Percentiles rank a stretch among this genome's conserved stretches.
Conservation (phyloP, 2,888 invertebrate genomes). For the Sesamia inferens region DNA sequence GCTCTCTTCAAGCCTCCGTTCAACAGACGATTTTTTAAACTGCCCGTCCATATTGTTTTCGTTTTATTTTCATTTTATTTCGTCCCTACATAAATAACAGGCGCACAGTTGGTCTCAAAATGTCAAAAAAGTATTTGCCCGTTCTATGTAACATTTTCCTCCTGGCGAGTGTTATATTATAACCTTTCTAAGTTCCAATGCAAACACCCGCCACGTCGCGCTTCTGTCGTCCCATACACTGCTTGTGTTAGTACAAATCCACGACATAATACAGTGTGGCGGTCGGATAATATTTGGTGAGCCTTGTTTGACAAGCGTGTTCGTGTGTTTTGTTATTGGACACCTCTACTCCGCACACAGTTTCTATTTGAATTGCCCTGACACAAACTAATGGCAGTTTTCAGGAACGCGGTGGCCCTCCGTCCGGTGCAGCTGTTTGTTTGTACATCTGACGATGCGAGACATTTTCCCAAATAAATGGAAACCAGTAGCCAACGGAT, state of each 20-base stretch:
- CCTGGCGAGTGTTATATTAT: constrained; percentile 70
- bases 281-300: constrained; percentile 86
- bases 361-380: constrained; percentile 84
- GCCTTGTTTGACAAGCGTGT: constrained; percentile 87
- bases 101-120: constrained; percentile 60
- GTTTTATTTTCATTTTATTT: constrained; percentile 67
- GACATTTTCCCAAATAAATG: constrained; percentile 65
- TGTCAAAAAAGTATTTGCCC: constrained; percentile 64
- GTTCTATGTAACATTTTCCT: constrained; percentile 69
- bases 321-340: constrained; percentile 88
- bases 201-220: constrained; percentile 76
- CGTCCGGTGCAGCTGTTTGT: constrained; percentile 67
- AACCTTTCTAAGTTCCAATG: constrained; percentile 81
- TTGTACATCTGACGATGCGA: constrained; percentile 71
- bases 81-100: constrained; percentile 63
- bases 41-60: constrained; percentile 73
- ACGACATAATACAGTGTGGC: constrained; percentile 83
- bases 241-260: constrained; percentile 84
- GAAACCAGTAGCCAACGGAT: constrained; percentile 74
- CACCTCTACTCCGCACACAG: constrained; percentile 85
- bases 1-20: constrained; percentile 81
- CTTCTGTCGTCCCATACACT: constrained; percentile 81
- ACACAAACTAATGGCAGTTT: constrained; percentile 79
- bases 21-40: constrained; percentile 80
- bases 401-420: constrained; percentile 75